A percentile compares a stretch with the other conserved stretches of the same genome.
phyloP scores from a whole-genome alignment of 2,888 invertebrate genomes.

The Euplagia quadripunctaria region DNA sequence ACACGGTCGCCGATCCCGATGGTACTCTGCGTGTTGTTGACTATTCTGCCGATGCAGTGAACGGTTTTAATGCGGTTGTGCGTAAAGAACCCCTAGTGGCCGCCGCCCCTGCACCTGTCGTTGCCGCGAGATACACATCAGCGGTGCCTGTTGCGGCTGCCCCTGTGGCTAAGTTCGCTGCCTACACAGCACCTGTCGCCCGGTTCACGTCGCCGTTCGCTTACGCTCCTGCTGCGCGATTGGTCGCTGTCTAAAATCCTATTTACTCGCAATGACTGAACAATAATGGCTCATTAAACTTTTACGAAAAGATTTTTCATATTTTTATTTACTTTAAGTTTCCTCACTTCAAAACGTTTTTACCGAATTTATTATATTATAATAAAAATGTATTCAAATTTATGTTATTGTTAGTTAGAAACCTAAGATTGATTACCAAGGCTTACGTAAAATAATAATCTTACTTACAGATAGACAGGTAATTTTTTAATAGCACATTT shows the following conservation, averaged over 20 bases:
- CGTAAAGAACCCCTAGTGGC: slow-evolving; percentile 78
- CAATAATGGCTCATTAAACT: slow-evolving; percentile 67
- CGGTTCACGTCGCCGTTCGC: slow-evolving; percentile 60
- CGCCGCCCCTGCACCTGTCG: slow-evolving; percentile 73
- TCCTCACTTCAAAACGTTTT: background rate
- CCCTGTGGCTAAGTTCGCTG: slow-evolving; percentile 48
- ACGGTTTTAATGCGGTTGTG: slow-evolving; percentile 81
- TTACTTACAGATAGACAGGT: no score
- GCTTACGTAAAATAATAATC: background rate
- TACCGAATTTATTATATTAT: background rate
- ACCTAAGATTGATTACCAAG: no score
- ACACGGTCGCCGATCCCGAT: slow-evolving; percentile 79
- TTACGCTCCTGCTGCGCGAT: slow-evolving; percentile 65
- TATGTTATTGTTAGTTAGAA: no score
- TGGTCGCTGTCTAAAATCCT: slow-evolving; percentile 66
- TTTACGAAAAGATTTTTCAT: slow-evolving; percentile 37
- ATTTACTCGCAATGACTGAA: slow-evolving; percentile 58
- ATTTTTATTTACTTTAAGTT: background rate
- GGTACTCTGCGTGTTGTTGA: slow-evolving; percentile 79
- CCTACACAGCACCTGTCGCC: slow-evolving; percentile 64
- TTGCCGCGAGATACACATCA: slow-evolving; percentile 61
- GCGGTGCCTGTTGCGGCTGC: slow-evolving; percentile 30
- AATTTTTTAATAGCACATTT: no score
- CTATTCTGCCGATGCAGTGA: slow-evolving; percentile 77
- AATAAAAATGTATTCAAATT: background rate